Conservation (phyloP, 2,113 vertebrate species). For the Percina caprodes region DNA sequence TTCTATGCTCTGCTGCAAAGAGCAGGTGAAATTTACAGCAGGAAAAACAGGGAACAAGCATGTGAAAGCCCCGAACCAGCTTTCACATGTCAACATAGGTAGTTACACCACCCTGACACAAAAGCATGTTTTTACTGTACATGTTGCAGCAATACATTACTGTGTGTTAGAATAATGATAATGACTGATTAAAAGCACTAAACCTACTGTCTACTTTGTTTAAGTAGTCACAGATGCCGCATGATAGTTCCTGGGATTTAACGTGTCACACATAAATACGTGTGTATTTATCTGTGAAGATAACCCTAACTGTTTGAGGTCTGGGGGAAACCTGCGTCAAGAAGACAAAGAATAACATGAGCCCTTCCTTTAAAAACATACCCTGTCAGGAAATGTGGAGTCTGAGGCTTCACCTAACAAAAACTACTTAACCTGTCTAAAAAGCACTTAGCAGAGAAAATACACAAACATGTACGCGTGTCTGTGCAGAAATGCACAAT, state of each 20-base stretch:
- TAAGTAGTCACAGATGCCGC: background rate
- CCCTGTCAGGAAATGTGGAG: conserved; percentile 42
- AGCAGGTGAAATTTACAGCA: conserved; percentile 55
- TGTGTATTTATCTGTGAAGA: conserved; percentile 45
- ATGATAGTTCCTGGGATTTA: background rate
- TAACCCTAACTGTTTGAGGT: conserved; percentile 53
- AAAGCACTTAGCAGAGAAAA: conserved; percentile 39
- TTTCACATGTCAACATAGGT: background rate
- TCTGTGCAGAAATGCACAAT: background rate
- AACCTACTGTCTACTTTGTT: background rate
- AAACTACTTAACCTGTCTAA: conserved; percentile 57
- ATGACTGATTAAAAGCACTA: background rate
- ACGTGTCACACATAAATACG: no score
- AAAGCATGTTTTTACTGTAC: background rate
- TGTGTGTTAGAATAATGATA: background rate
- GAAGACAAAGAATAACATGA: conserved; percentile 58
- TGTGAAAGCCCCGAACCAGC: background rate
- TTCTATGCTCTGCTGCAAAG: background rate
- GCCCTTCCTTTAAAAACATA: conserved; percentile 64
- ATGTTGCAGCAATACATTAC: background rate
- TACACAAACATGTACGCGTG: conserved; percentile 1
- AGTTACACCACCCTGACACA: background rate
- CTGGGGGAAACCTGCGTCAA: conserved; percentile 49
- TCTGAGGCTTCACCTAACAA: conserved; percentile 53
- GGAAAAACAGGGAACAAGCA: conserved; percentile 27